phyloP scores from a whole-genome alignment of 2,797 vertebrate species.

The Enteromius fasciolatus region DNA sequence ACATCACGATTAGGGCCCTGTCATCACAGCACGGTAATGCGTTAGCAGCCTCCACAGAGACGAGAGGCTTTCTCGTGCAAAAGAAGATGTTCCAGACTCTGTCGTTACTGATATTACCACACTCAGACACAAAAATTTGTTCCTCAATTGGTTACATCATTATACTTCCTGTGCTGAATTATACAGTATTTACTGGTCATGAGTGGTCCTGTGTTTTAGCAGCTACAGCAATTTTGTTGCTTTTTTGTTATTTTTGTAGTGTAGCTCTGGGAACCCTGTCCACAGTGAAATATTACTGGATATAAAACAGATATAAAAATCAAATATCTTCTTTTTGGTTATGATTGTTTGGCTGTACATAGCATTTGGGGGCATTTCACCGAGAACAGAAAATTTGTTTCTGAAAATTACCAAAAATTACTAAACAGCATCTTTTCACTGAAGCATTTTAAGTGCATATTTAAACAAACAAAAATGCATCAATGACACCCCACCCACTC shows the following conservation, averaged over 20 bases:
- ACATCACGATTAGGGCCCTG: neutral
- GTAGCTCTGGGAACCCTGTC: too few relatives aligned
- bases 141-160: neutral
- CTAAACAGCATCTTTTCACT: neutral
- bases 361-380: too few relatives aligned
- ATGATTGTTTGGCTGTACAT: neutral
- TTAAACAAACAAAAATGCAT: neutral
- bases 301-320: neutral
- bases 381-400: neutral
- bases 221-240: neutral
- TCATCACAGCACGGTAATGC: neutral
- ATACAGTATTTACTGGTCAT: neutral
- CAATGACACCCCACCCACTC: conserved; percentile 4
- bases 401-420: too few relatives aligned
- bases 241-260: neutral
- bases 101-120: neutral
- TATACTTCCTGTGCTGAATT: neutral
- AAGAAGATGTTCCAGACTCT: neutral
- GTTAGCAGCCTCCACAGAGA: neutral
- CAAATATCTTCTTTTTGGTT: neutral
- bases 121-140: neutral
- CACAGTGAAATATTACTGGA: neutral
- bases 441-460: neutral
- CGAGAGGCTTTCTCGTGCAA: neutral
- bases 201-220: neutral